Conservation (phyloP, 2,797 vertebrate species). For the Hydrocynus forskahlii region DNA sequence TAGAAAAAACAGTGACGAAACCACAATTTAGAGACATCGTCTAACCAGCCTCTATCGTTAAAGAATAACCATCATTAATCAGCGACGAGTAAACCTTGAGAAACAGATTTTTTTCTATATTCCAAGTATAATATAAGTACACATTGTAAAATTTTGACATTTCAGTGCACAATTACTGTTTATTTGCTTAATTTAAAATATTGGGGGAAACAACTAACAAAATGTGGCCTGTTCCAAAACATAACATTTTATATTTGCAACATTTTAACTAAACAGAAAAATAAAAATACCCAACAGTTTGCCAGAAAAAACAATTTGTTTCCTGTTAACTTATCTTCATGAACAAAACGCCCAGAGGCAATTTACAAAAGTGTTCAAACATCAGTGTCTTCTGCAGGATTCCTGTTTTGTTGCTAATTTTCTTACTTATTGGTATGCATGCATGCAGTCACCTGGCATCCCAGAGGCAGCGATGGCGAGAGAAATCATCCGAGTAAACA, state of each 20-base stretch:
- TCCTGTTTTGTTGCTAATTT: not conserved
- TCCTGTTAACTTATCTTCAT: no score
- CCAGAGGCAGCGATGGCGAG: conserved; percentile 60
- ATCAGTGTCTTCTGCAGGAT: not conserved
- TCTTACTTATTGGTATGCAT: not conserved
- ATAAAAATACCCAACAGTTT: no score
- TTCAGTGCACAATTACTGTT: no score
- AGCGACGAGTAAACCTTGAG: not conserved
- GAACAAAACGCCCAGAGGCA: no score
- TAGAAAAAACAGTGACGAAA: not conserved
- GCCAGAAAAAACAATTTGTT: no score
- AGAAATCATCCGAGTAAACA: conserved; percentile 54
- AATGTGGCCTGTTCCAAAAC: no score
- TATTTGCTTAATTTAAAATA: no score
- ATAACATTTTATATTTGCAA: no score
- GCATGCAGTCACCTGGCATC: conserved; percentile 55
- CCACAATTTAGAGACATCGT: not conserved
- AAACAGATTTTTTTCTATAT: no score
- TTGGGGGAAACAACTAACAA: no score
- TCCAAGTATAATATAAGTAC: not conserved
- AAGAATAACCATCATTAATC: not conserved
- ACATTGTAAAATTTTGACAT: not conserved
- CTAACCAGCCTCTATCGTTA: not conserved
- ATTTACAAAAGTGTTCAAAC: not conserved
- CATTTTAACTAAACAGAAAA: no score